phyloP scores from a whole-genome alignment of 2,113 vertebrate genomes.

The Xiphorhynchus elegans region DNA sequence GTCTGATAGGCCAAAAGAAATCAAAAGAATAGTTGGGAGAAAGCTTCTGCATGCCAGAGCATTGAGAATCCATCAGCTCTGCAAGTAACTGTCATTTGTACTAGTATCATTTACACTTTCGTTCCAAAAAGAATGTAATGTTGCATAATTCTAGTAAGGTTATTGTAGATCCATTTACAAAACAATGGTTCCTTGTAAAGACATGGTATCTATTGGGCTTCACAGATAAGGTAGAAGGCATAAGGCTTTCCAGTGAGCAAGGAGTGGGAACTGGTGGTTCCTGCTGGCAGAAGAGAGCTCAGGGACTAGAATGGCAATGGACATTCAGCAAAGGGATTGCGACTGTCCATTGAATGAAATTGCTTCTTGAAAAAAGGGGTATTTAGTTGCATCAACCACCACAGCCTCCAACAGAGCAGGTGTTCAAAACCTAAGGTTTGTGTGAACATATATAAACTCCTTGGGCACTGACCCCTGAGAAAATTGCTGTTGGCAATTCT shows the following conservation, averaged over 20 bases:
- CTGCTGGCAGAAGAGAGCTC: background rate
- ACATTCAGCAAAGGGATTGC: background rate
- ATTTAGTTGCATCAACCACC: background rate
- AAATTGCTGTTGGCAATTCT: background rate
- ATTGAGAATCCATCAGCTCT: slow-evolving; percentile 31
- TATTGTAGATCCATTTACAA: slow-evolving; percentile 13
- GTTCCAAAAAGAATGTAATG: background rate
- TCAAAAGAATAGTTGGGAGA: slow-evolving; percentile 23
- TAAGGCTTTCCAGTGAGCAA: background rate
- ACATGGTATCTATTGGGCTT: background rate
- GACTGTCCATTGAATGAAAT: background rate
- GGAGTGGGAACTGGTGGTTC: background rate
- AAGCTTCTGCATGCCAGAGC: slow-evolving; percentile 35
- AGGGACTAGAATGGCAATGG: background rate
- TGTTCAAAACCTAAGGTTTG: background rate
- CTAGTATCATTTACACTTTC: slow-evolving; percentile 43
- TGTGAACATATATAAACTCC: background rate
- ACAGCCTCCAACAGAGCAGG: background rate
- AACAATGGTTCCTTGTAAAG: background rate
- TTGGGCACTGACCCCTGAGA: background rate
- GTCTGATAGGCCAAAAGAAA: slow-evolving; percentile 53
- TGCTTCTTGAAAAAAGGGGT: background rate
- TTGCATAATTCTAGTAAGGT: slow-evolving; percentile 3
- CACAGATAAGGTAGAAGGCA: background rate
- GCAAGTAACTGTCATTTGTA: slow-evolving; percentile 53